Evolutionary conservation across 2,888 invertebrate species (phyloP).

Genomic region (Lottia scabra): DNA sequence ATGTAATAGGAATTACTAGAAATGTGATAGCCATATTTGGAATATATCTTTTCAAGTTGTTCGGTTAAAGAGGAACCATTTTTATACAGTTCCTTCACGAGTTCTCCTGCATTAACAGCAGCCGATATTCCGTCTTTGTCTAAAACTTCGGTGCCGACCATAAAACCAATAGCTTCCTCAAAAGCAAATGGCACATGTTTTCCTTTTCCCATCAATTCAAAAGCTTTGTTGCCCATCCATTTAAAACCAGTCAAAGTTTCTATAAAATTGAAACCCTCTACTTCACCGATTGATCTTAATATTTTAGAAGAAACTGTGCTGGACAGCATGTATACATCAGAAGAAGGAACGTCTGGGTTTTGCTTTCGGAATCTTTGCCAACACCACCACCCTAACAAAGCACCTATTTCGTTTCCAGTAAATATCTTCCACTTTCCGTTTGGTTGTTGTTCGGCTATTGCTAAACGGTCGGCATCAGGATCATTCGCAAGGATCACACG

Average conservation of each 20-base stretch:
- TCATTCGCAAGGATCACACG: conserved; percentile 93
- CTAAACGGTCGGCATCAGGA: conserved; percentile 97
- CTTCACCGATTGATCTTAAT: conserved; percentile 82
- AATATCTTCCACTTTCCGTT: conserved; percentile 87
- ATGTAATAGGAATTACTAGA: conserved; percentile 90
- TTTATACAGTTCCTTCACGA: conserved; percentile 78
- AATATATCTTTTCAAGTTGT: conserved; percentile 81
- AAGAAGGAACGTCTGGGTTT: conserved; percentile 46
- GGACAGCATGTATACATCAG: conserved; percentile 84
- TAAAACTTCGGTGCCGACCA: conserved; percentile 88
- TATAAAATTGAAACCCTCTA: conserved; percentile 80
- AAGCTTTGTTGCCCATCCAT: conserved; percentile 95
- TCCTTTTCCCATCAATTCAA: conserved; percentile 79
- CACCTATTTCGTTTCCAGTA: conserved; percentile 94
- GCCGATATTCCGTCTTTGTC: conserved; percentile 98
- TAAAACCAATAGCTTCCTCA: conserved; percentile 98
- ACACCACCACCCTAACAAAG: conserved; percentile 94
- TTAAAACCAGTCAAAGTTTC: conserved; percentile 99
- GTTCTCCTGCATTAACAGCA: conserved; percentile 82
- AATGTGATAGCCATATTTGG: conserved; percentile 88
- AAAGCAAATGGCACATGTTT: conserved; percentile 91
- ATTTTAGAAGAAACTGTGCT: conserved; percentile 98
- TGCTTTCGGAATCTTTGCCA: conserved; percentile 67
- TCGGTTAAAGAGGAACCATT: conserved; percentile 70
- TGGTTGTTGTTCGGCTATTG: conserved; percentile 86